A percentile compares a stretch with the other conserved stretches of the same genome.
Conservation (phyloP, 2,797 vertebrate genomes). For the Scyliorhinus canicula region DNA sequence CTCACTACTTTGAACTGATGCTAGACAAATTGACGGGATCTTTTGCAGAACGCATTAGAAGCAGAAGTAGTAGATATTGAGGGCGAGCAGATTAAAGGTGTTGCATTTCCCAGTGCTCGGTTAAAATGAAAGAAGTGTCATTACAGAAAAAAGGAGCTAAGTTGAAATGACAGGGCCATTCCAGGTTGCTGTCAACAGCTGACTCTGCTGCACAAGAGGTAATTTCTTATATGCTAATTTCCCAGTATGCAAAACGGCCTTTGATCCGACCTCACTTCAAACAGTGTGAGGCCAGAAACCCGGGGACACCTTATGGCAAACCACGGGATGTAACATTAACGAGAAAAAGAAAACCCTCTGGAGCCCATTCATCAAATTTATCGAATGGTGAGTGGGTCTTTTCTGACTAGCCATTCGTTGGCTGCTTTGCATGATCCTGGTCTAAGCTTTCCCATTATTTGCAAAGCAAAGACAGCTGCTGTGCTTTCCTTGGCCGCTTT, state of each 20-base stretch:
- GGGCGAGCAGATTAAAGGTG: neutral
- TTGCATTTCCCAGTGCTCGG: neutral
- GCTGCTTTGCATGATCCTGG: slow-evolving; percentile 27
- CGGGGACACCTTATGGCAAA: neutral
- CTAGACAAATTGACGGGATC: neutral
- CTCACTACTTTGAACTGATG: neutral
- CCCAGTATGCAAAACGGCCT: neutral
- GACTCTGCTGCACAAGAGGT: neutral
- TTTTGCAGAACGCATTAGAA: neutral
- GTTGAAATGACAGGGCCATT: slow-evolving; percentile 20
- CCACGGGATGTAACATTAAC: neutral
- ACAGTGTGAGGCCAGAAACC: neutral
- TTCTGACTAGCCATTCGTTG: neutral
- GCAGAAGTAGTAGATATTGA: no score
- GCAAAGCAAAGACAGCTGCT: slow-evolving; percentile 21
- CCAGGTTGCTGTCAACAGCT: slow-evolving; percentile 6
- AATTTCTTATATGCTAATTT: slow-evolving; percentile 18
- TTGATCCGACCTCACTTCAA: neutral
- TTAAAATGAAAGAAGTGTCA: slow-evolving; percentile 1
- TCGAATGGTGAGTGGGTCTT: neutral
- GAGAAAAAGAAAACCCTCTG: neutral
- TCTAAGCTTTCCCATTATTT: slow-evolving; percentile 29
- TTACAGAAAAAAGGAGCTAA: neutral
- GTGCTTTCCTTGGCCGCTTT: slow-evolving; percentile 7
- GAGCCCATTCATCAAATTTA: neutral